Percentiles rank a stretch among this genome's conserved stretches.
These are phyloP conservation scores for Alcedo atthis DNA, from an alignment of 2,797 vertebrate genomes.

Conservation along the genomic window DNA sequence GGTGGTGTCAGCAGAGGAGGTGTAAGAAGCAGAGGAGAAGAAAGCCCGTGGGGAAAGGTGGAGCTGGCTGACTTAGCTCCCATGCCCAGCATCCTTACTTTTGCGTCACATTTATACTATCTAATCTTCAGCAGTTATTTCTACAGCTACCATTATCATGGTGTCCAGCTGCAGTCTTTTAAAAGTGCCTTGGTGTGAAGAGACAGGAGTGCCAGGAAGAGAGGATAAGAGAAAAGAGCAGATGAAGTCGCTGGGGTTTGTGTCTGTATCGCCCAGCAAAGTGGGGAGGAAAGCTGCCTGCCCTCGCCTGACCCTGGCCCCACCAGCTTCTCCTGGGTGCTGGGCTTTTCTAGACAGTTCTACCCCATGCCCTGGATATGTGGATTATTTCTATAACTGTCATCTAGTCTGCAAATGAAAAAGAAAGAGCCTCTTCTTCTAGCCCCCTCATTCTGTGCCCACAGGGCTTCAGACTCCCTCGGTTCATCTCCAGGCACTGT, in stretches of 20 bases:
- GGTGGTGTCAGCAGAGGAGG: background rate
- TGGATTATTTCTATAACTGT: background rate
- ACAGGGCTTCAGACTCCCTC: background rate
- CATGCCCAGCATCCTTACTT: background rate
- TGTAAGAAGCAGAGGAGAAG: background rate
- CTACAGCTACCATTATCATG: background rate
- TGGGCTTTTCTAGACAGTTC: background rate
- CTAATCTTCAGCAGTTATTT: background rate
- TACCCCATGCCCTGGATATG: accelerated
- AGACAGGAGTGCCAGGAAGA: background rate
- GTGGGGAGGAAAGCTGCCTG: background rate
- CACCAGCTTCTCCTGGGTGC: background rate
- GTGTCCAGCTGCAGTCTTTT: background rate
- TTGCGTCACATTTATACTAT: background rate
- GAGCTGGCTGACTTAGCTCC: background rate
- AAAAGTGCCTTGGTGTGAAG: background rate
- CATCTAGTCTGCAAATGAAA: background rate
- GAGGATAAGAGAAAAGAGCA: background rate
- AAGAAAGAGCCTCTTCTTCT: background rate
- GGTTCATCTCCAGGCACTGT: accelerated
- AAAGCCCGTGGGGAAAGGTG: background rate
- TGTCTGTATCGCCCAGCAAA: background rate
- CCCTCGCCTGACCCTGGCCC: background rate
- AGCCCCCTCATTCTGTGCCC: background rate
- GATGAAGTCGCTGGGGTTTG: background rate